Evolutionary conservation across 2,113 vertebrate species (phyloP), one percentile per base, ranked within the genome.

Genomic region (Herpetotheres cachinnans): DNA sequence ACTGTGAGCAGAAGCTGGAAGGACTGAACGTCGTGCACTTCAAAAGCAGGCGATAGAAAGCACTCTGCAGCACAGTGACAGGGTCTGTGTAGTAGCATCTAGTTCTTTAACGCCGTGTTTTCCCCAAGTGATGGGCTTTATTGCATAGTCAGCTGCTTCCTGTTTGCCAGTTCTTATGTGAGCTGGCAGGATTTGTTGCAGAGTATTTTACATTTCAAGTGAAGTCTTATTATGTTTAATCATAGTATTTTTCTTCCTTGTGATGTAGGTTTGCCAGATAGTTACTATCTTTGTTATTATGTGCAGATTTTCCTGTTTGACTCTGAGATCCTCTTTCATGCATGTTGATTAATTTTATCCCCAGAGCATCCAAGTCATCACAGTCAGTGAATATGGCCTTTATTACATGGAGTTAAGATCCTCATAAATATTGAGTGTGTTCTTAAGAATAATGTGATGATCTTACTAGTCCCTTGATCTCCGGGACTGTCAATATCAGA

Each of bases 341-440:
- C 72, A 62, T 70, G 93, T 94, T 96, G 92, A 95, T 96, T 96
- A 96, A 96, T 96, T 93, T 93, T 85, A 76, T 92, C 70, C 73
- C 82, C 62, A 95, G 70, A 94, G 78, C 82, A 93, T 93, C 58
- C 71, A 86, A 58, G 82, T 77, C 59, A 70, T 73, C 42, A 3
- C 36, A 88, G 78, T 30, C 42, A 44, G 63, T 73, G 77, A 95
- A 78, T 91, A 46, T 84, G 79, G 81, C 78, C 59, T 94, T 95
- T 95, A 96, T 95, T 95, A 82, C 49, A 36, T 62, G 54, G 62
- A 94, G 54, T 69, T 86, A 91, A 96, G 90, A 77, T 55, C 58
- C 91, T 94, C 67, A 85, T 97, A 88, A 95, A 97, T 95, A 93
- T 86, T 93, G 61, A 96, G 82, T 91, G 63, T 82, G 50, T 77